A percentile compares a stretch with the other conserved stretches of the same genome.
phyloP scores from a whole-genome alignment of 2,797 vertebrate species.

The Falco rusticolus region DNA sequence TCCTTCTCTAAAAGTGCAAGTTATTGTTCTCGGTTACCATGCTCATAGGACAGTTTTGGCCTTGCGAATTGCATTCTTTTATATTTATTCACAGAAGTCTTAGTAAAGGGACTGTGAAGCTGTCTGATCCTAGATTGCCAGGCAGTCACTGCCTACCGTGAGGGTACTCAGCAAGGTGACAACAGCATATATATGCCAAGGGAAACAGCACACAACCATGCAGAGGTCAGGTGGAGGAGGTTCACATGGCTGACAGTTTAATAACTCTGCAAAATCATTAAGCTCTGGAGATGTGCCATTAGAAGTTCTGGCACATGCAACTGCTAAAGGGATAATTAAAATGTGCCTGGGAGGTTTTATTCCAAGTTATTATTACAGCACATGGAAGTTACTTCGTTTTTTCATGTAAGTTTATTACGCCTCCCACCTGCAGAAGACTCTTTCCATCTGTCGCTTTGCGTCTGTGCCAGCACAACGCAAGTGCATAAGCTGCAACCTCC shows the following conservation, averaged over 20 bases:
- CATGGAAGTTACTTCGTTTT: neutral
- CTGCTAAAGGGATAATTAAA: neutral
- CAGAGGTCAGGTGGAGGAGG: constrained; percentile 31
- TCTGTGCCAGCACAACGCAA: neutral
- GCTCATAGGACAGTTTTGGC: neutral
- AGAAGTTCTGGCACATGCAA: neutral
- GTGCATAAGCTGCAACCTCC: neutral
- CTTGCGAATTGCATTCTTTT: neutral
- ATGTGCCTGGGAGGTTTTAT: neutral
- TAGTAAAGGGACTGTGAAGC: neutral
- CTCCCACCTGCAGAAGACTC: constrained; percentile 22
- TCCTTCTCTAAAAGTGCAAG: neutral
- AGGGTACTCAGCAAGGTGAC: neutral
- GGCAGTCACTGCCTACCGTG: neutral
- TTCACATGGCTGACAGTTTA: neutral
- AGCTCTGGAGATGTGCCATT: neutral
- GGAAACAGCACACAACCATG: neutral
- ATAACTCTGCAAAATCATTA: neutral
- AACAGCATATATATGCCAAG: neutral
- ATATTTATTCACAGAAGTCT: neutral
- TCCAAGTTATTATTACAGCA: neutral
- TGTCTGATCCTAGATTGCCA: neutral
- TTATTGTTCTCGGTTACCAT: neutral
- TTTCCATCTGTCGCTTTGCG: neutral
- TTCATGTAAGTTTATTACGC: neutral